These are phyloP conservation scores for Bolinopsis microptera DNA, from an alignment of 37 sponge, comb jelly and placozoan species.

Conservation along the genomic window DNA sequence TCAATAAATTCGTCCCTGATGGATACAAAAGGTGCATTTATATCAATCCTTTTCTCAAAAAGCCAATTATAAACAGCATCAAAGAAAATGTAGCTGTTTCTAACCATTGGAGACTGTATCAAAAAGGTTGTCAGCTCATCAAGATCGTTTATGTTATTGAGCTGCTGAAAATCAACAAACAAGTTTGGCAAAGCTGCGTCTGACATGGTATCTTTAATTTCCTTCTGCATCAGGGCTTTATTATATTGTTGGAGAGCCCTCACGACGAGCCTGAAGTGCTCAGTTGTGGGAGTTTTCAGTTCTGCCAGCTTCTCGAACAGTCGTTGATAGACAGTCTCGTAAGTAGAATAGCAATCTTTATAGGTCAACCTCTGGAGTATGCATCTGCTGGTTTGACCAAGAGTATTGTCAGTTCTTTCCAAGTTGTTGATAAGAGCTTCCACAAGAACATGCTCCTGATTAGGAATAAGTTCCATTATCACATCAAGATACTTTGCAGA, in stretches of 20 bases:
- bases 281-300: neutral
- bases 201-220: too few species aligned
- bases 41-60: too few species aligned
- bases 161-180: too few species aligned
- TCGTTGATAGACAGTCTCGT: neutral
- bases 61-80: too few species aligned
- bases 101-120: too few species aligned
- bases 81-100: too few species aligned
- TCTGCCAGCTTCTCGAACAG: neutral
- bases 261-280: neutral
- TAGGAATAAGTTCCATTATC: neutral
- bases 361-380: neutral
- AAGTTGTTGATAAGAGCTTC: neutral
- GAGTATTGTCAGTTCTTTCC: neutral
- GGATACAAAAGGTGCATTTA: too few species aligned
- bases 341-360: neutral
- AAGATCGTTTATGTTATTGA: too few species aligned
- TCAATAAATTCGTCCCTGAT: too few species aligned
- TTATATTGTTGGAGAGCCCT: neutral
- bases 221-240: too few species aligned
- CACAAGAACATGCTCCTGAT: neutral
- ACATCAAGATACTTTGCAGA: neutral
- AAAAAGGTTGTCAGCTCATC: too few species aligned
- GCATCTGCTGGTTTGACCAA: neutral
- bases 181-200: too few species aligned